Percentiles rank a stretch among this genome's conserved stretches.
phyloP scores from a whole-genome alignment of 1,140 invertebrate genomes.

The Odontomachus brunneus region DNA sequence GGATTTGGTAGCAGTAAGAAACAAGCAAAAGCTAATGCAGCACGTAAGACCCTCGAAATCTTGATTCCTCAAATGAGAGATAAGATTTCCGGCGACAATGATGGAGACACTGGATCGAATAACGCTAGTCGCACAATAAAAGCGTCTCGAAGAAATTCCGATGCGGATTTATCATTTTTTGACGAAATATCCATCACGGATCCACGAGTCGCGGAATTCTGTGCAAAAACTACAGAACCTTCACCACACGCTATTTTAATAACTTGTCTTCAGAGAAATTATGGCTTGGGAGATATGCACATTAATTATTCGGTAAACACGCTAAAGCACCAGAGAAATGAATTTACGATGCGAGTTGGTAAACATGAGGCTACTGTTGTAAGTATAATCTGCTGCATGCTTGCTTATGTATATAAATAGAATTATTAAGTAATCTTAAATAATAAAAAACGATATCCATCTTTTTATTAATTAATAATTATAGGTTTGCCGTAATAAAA shows the following conservation, averaged over 20 bases:
- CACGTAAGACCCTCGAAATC: constrained; percentile 95
- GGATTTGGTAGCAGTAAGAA: constrained; percentile 98
- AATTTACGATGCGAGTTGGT: constrained; percentile 97
- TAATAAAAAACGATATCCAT: not conserved
- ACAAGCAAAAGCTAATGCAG: constrained; percentile 96
- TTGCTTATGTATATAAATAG: not conserved
- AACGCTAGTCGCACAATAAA: constrained; percentile 82
- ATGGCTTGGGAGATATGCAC: constrained; percentile 94
- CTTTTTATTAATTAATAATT: constrained; percentile 33
- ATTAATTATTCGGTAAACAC: constrained; percentile 95
- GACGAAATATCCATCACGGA: constrained; percentile 97
- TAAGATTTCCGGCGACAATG: constrained; percentile 88
- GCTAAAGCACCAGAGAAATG: constrained; percentile 96
- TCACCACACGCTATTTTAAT: constrained; percentile 96
- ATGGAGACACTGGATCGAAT: constrained; percentile 85
- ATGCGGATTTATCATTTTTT: constrained; percentile 91
- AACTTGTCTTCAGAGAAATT: constrained; percentile 97
- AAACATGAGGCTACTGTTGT: constrained; percentile 94
- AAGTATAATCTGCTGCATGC: constrained; percentile 59
- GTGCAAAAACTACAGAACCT: constrained; percentile 97
- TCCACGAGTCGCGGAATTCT: constrained; percentile 96
- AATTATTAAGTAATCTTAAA: not conserved
- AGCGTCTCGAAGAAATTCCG: constrained; percentile 82
- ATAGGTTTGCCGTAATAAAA: constrained; percentile 95
- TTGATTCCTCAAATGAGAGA: constrained; percentile 97